Evolutionary conservation across 2,888 invertebrate genomes (phyloP).

Genomic region (Psylliodes chrysocephalus): DNA sequence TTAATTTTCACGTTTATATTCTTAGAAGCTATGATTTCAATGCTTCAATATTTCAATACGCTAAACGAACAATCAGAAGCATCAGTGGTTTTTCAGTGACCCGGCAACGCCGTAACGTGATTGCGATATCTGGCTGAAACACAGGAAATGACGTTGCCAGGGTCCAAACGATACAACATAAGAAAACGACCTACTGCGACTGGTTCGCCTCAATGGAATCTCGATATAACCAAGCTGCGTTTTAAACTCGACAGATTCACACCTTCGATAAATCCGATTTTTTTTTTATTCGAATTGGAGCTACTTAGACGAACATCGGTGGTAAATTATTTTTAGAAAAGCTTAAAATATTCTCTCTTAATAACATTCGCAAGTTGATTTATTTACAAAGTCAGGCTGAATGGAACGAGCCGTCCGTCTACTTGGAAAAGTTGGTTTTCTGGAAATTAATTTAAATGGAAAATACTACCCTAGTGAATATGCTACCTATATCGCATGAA

Average conservation of each 20-base stretch:
- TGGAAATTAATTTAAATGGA: not conserved
- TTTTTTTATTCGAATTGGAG: not conserved
- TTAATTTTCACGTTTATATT: no score
- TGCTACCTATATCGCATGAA: no score
- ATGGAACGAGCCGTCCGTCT: not conserved
- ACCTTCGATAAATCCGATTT: slow-evolving; percentile 4
- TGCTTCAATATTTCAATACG: no score
- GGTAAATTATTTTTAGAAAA: not conserved
- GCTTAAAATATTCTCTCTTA: slow-evolving; percentile 2
- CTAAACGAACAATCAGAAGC: no score
- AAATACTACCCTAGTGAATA: no score
- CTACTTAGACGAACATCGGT: not conserved
- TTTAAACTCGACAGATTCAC: slow-evolving; percentile 12
- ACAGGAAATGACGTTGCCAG: slow-evolving; percentile 33
- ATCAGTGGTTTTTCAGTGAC: no score
- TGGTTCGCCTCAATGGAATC: slow-evolving; percentile 24
- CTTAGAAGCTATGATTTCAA: no score
- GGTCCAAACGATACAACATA: slow-evolving; percentile 26
- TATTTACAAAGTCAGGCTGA: not conserved
- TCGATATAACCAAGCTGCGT: slow-evolving; percentile 12
- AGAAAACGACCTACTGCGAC: slow-evolving; percentile 21
- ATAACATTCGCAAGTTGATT: not conserved
- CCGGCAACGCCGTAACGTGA: slow-evolving; percentile 13
- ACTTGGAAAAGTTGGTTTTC: not conserved
- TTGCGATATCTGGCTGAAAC: slow-evolving; percentile 24